Base-by-base conservation (phyloP, 2,113 vertebrate species). In the Laterallus jamaicensis region DNA sequence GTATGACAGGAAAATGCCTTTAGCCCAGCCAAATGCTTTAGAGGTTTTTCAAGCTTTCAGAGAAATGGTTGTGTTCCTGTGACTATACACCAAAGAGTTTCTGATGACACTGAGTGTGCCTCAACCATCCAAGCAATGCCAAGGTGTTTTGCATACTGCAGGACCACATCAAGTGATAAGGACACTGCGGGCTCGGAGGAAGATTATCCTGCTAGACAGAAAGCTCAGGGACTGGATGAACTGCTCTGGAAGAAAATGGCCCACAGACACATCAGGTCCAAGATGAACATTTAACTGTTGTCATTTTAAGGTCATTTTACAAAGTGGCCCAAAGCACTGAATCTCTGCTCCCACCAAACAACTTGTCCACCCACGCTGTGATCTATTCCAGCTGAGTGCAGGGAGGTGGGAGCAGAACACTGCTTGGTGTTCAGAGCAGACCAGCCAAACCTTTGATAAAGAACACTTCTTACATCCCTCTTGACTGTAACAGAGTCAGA, bases 271-370 rank as follows among this genome's bases (percentile, higher is more conserved):
- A 1, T 31, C 73, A 84, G 28, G 49, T 63, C 16, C 20, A 47
- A 74, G 50, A 35, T 4, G 8, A 80, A 35, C 2, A 7, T 15
- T 25, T 40, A 70, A n/a, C 24, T 58, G 13, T 15, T 67, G 31
- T 32, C 37, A 50, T n/a, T 85, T 69, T 75, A 66, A 32, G 49
- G 77, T 63, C 35, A 79, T 76, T 76, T 68, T 81, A 64, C 49
- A 59, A 40, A 2, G 3, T 5, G 31, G 25, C 44, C 58, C 0
- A 0, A 75, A 74, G 39, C 3, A 0, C 1, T 37, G 50, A 94
- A 86, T 12, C 22, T 15, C 35, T 70, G 67, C 28, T 84, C 83
- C 42, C 54, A 59, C 5, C 52, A 93, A 76, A 68, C 37, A 49
- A 28, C 54, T 6, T 39, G n/a, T 32, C 58, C 68, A 59, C 35